phyloP scores from a whole-genome alignment of 2,113 vertebrate genomes.

The Burhinus oedicnemus region DNA sequence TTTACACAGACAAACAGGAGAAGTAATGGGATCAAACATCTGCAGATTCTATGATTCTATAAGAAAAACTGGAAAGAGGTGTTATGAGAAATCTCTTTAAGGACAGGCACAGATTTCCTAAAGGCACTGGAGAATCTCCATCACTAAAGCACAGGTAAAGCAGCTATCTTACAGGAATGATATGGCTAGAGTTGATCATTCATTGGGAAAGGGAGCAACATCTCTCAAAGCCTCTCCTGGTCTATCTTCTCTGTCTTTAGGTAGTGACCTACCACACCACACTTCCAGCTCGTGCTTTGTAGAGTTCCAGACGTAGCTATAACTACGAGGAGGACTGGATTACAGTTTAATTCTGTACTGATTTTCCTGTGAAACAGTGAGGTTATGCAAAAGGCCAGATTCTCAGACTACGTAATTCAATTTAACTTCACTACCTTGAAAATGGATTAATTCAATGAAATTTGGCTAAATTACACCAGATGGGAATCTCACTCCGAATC shows the following conservation, averaged over 20 bases:
- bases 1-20: not conserved
- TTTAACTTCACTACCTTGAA: constrained; percentile 51
- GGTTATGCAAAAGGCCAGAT: constrained; percentile 40
- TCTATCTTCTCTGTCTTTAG: not conserved
- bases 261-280: not conserved
- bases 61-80: not conserved
- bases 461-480: constrained; percentile 60
- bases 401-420: constrained; percentile 56
- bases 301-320: not conserved
- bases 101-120: not conserved
- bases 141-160: not conserved
- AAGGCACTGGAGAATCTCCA: not conserved
- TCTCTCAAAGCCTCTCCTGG: not conserved
- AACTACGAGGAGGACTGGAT: not conserved
- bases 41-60: not conserved
- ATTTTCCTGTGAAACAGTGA: not conserved
- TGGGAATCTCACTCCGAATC: not conserved
- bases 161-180: not conserved
- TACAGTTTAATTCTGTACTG: not conserved
- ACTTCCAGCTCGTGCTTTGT: not conserved
- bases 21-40: not conserved
- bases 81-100: not conserved
- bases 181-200: not conserved
- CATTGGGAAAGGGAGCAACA: not conserved
- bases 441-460: constrained; percentile 55